These are phyloP conservation scores for Vesta saturnalis DNA, from an alignment of 2,888 invertebrate genomes.

Conservation along the genomic window DNA sequence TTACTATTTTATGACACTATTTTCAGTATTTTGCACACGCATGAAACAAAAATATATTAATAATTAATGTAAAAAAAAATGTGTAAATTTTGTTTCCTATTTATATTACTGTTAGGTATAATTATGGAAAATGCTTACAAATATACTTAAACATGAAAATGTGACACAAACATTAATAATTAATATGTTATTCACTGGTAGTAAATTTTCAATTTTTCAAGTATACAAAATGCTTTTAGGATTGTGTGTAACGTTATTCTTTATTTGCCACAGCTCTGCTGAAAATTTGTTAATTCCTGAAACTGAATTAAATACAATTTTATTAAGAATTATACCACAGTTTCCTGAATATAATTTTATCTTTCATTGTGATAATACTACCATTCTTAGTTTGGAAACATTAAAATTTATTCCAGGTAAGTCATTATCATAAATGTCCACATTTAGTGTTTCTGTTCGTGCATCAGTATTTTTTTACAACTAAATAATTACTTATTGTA, in stretches of 20 bases:
- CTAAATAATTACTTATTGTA: neutral
- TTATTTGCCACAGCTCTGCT: neutral
- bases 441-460: too few relatives aligned
- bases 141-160: neutral
- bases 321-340: neutral
- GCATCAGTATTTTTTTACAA: neutral
- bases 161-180: neutral
- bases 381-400: neutral
- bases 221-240: neutral
- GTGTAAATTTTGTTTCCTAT: neutral
- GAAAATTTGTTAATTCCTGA: neutral
- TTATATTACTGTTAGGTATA: neutral
- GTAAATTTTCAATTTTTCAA: neutral
- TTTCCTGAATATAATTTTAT: neutral
- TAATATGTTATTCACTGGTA: neutral
- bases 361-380: neutral
- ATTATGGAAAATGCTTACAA: neutral
- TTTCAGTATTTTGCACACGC: too few relatives aligned
- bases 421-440: too few relatives aligned
- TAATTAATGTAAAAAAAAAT: too few relatives aligned
- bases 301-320: neutral
- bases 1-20: too few relatives aligned
- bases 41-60: too few relatives aligned
- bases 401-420: neutral
- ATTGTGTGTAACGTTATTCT: neutral